Evolutionary conservation across 1,140 invertebrate species (phyloP).

Genomic region (Drosophila repletoides): DNA sequence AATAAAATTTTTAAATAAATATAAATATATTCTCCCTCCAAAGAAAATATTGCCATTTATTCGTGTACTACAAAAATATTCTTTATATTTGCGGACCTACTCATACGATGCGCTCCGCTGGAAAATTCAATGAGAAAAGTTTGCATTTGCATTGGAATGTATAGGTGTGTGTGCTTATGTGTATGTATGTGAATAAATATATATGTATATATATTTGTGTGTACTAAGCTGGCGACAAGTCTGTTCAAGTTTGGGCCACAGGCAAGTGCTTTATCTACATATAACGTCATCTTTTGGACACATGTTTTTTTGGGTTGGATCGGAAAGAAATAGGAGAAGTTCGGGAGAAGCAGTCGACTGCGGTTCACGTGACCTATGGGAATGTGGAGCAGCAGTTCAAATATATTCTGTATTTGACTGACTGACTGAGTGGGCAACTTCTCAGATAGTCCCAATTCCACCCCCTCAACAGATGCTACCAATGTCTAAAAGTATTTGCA

Average conservation of each 20-base stretch:
- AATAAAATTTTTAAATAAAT: no score
- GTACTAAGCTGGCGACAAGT: conserved; percentile 65
- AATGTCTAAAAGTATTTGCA: conserved; percentile 59
- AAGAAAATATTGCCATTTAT: no score
- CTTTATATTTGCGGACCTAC: conserved; percentile 37
- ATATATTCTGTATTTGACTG: conserved; percentile 15
- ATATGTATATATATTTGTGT: no score
- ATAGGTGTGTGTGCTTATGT: neutral
- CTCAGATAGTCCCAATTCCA: neutral
- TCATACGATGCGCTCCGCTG: conserved; percentile 61
- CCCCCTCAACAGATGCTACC: conserved; percentile 3
- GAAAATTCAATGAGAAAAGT: conserved; percentile 78
- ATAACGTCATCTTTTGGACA: conserved; percentile 54
- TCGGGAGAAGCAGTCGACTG: neutral
- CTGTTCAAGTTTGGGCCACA: conserved; percentile 55
- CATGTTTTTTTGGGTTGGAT: conserved; percentile 10
- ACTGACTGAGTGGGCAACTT: conserved; percentile 7
- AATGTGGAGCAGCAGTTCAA: conserved; percentile 58
- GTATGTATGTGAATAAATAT: neutral
- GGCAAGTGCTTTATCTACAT: conserved; percentile 45
- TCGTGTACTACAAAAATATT: no score
- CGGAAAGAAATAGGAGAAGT: neutral
- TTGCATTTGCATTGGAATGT: conserved; percentile 43
- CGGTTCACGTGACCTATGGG: conserved; percentile 19
- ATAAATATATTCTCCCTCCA: no score